Evolutionary conservation across 2,797 vertebrate species (phyloP).

Genomic region (Chelidonichthys spinosus): DNA sequence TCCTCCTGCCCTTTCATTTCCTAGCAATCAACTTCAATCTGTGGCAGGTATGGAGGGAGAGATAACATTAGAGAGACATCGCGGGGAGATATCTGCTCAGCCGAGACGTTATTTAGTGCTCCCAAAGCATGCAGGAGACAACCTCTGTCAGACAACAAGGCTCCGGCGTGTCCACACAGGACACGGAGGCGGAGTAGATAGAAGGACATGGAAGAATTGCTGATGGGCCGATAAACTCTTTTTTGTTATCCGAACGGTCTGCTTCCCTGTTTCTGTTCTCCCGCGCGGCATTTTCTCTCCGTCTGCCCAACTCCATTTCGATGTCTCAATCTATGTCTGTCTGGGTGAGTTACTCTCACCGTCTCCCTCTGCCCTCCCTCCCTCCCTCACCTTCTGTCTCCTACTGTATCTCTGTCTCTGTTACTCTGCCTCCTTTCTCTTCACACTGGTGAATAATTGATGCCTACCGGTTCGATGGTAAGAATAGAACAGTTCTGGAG

Average conservation of each 20-base stretch:
- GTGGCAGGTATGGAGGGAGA: conserved; percentile 66
- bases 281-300: conserved; percentile 54
- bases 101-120: conserved; percentile 73
- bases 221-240: conserved; percentile 81
- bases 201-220: conserved; percentile 77
- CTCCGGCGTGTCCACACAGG: conserved; percentile 75
- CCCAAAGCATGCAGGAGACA: conserved; percentile 66
- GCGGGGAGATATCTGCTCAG: conserved; percentile 65
- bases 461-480: conserved; percentile 83
- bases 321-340: conserved; percentile 69
- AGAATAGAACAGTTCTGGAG: conserved; percentile 85
- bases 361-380: conserved; percentile 28
- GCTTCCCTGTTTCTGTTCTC: conserved; percentile 57
- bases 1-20: conserved; percentile 71
- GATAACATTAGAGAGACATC: conserved; percentile 74
- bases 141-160: conserved; percentile 78
- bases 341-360: conserved; percentile 55
- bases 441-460: conserved; percentile 84
- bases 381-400: conserved; percentile 58
- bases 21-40: conserved; percentile 73
- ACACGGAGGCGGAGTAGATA: conserved; percentile 60
- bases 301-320: conserved; percentile 53
- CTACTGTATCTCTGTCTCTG: conserved; percentile 69
- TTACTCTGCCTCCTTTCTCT: conserved; percentile 74
- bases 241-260: conserved; percentile 69